A percentile compares a stretch with the other conserved stretches of the same genome.
Evolutionary conservation across 2,888 invertebrate species (phyloP).

Genomic region (Drosophila melanosoma): DNA sequence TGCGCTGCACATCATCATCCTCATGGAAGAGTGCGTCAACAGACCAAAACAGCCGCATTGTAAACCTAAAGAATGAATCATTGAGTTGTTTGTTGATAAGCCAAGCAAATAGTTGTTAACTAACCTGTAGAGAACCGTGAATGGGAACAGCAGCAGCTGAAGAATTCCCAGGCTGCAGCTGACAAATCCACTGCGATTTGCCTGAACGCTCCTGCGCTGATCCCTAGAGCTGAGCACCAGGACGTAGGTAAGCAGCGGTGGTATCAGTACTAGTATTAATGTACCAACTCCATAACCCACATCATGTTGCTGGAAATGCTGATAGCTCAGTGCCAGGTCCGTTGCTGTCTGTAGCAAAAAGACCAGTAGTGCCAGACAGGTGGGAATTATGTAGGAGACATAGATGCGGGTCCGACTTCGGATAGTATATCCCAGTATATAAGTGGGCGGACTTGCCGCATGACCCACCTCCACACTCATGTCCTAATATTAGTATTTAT

Average conservation of each 20-base stretch:
- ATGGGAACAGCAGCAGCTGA: slow-evolving; percentile 80
- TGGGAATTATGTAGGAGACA: slow-evolving; percentile 86
- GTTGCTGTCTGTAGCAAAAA: slow-evolving; percentile 89
- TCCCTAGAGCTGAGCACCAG: slow-evolving; percentile 87
- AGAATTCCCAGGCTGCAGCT: slow-evolving; percentile 69
- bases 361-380: slow-evolving; percentile 87
- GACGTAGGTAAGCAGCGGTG: slow-evolving; percentile 87
- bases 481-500: neutral
- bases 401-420: slow-evolving; percentile 83
- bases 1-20: slow-evolving; percentile 87
- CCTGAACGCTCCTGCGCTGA: slow-evolving; percentile 85
- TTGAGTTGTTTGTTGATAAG: neutral
- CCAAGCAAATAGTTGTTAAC: neutral
- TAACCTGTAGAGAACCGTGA: slow-evolving; percentile 87
- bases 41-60: slow-evolving; percentile 91
- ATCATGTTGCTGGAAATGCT: slow-evolving; percentile 88
- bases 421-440: slow-evolving; percentile 82
- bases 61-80: slow-evolving; percentile 86
- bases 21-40: slow-evolving; percentile 88
- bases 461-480: slow-evolving; percentile 72
- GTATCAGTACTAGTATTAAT: slow-evolving; percentile 86
- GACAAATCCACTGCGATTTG: slow-evolving; percentile 71
- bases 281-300: slow-evolving; percentile 86
- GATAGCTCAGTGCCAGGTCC: slow-evolving; percentile 88
- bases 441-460: slow-evolving; percentile 77